These are phyloP conservation scores for Aradophagus sp. DNA, from an alignment of 1,140 invertebrate genomes.

Conservation along the genomic window DNA sequence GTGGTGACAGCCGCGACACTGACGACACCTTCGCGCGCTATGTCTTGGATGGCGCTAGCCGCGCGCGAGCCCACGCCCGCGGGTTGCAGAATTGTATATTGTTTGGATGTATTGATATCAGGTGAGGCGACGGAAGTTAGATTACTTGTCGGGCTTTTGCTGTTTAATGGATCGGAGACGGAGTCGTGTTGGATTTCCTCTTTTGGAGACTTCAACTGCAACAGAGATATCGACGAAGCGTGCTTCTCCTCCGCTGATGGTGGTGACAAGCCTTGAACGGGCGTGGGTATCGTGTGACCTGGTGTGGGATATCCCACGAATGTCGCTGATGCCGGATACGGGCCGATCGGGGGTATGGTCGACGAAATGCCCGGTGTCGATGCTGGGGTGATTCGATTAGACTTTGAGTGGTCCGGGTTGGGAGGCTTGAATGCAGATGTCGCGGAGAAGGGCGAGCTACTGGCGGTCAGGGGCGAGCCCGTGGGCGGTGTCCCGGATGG, in stretches of 20 bases:
- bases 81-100: conserved; percentile 89
- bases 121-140: conserved; percentile 74
- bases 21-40: conserved; percentile 80
- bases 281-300: conserved; percentile 66
- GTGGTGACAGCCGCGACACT: conserved; percentile 80
- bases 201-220: conserved; percentile 74
- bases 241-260: conserved; percentile 71
- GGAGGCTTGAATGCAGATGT: conserved; percentile 86
- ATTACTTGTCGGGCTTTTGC: conserved; percentile 49
- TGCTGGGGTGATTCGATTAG: conserved; percentile 69
- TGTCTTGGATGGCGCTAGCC: conserved; percentile 85
- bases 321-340: conserved; percentile 79
- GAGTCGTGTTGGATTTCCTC: conserved; percentile 66
- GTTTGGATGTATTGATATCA: conserved; percentile 77
- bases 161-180: no score
- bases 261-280: conserved; percentile 62
- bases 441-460: conserved; percentile 78
- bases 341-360: conserved; percentile 75
- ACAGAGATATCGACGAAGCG: conserved; percentile 65
- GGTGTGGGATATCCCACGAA: conserved; percentile 78
- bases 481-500: conserved; percentile 58
- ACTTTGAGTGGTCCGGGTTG: conserved; percentile 71
- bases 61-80: conserved; percentile 84
- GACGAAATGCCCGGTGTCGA: conserved; percentile 54
- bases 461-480: conserved; percentile 68